Evolutionary conservation across 2,113 vertebrate genomes (phyloP).

Genomic region (Abramis brama): DNA sequence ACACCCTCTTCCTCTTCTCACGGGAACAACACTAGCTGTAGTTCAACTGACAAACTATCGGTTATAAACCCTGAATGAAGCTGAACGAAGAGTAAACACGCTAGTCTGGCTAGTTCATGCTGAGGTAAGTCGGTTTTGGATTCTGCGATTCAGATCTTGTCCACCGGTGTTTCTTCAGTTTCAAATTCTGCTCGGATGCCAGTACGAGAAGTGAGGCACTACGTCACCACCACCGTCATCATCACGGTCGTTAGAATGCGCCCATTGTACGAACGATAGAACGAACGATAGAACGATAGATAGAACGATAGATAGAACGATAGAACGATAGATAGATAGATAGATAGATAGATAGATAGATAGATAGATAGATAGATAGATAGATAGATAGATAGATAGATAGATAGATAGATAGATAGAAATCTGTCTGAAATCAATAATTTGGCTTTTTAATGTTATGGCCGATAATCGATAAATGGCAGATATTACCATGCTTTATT

Average conservation of each 20-base stretch:
- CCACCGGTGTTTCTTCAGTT: slow-evolving; percentile 4
- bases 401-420: slow-evolving; percentile 7
- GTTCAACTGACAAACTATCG: not conserved
- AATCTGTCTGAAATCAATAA: too few species aligned
- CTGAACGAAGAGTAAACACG: not conserved
- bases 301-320: not conserved
- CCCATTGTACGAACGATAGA: not conserved
- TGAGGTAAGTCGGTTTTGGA: not conserved
- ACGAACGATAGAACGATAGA: too few species aligned
- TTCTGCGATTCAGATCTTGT: not conserved
- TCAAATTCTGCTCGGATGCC: slow-evolving; percentile 26
- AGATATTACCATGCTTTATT: too few species aligned
- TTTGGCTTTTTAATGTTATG: too few species aligned
- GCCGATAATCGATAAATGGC: too few species aligned
- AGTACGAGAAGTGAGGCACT: not conserved
- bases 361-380: not conserved
- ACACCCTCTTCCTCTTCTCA: slow-evolving; percentile 17
- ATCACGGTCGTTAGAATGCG: not conserved
- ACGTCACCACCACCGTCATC: slow-evolving; percentile 14
- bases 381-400: slow-evolving; percentile 5
- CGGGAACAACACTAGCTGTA: not conserved
- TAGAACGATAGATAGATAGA: not conserved
- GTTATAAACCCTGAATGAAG: not conserved
- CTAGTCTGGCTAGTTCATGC: not conserved
- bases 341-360: slow-evolving; percentile 5